These are phyloP conservation scores for Proteles cristata DNA, from an alignment of 2,113 vertebrate genomes.

Conservation along the genomic window DNA sequence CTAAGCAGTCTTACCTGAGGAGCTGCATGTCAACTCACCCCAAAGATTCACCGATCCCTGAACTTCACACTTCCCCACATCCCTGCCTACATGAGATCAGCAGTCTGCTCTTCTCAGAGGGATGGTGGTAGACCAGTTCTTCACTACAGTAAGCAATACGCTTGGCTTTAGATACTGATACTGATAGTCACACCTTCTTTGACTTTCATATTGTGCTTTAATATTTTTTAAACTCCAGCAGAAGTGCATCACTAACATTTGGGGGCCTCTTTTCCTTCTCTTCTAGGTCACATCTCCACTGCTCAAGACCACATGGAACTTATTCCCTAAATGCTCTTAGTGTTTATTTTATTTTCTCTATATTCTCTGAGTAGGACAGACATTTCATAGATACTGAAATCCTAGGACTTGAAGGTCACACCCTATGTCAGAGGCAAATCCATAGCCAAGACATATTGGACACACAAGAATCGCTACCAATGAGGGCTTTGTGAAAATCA, in stretches of 20 bases:
- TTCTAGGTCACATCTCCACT: fast-evolving
- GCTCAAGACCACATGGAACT: background rate
- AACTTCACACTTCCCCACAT: background rate
- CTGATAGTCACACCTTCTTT: background rate
- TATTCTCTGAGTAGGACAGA: background rate
- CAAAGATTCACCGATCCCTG: no score
- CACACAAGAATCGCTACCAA: background rate
- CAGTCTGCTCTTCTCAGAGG: background rate
- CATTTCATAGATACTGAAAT: background rate
- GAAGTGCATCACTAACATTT: background rate
- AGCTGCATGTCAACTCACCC: background rate
- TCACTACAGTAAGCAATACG: background rate
- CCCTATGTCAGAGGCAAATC: background rate
- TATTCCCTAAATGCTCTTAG: background rate
- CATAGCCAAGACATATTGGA: background rate
- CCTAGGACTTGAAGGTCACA: background rate
- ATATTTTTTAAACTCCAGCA: background rate
- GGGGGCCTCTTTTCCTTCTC: background rate
- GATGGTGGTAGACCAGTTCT: background rate
- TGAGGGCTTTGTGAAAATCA: background rate
- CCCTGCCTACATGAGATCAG: background rate
- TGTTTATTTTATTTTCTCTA: background rate
- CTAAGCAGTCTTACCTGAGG: background rate
- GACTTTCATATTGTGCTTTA: background rate
- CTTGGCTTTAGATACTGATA: background rate